A percentile compares a stretch with the other conserved stretches of the same genome.
Conservation (phyloP, 2,113 vertebrate genomes). For the Oplegnathus fasciatus region DNA sequence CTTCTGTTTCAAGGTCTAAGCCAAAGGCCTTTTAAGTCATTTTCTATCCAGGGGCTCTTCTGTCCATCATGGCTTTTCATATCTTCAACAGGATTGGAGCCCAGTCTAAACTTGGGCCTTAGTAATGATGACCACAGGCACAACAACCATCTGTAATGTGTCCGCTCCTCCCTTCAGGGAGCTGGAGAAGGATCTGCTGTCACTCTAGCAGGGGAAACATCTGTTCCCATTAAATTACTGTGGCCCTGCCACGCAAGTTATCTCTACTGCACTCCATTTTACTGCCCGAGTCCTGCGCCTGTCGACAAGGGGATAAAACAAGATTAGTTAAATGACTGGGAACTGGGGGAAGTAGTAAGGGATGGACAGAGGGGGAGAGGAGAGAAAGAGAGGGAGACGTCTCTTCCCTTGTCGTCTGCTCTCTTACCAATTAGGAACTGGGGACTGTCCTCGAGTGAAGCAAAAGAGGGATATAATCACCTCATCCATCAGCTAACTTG, state of each 20-base stretch:
- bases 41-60: constrained; percentile 43
- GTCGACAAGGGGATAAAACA: constrained; percentile 78
- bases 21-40: constrained; percentile 41
- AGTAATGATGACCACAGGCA: constrained; percentile 78
- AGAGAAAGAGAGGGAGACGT: constrained; percentile 36
- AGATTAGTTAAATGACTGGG: constrained; percentile 82
- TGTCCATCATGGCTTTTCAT: constrained; percentile 52
- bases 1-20: constrained; percentile 52
- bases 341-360: constrained; percentile 59
- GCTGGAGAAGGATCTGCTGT: constrained; percentile 80
- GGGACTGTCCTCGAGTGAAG: constrained; percentile 70
- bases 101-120: constrained; percentile 55
- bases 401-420: constrained; percentile 61
- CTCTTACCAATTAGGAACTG: constrained; percentile 75
- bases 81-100: constrained; percentile 47
- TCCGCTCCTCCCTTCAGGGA: constrained; percentile 70
- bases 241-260: constrained; percentile 76
- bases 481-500: constrained; percentile 77
- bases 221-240: constrained; percentile 81
- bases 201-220: constrained; percentile 79
- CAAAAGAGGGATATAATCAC: constrained; percentile 68
- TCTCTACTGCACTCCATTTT: constrained; percentile 74
- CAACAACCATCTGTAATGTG: constrained; percentile 77
- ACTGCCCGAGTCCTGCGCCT: constrained; percentile 61
- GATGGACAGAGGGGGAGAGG: constrained; percentile 19